phyloP scores from a whole-genome alignment of 2,113 vertebrate species.

The Pipa parva region DNA sequence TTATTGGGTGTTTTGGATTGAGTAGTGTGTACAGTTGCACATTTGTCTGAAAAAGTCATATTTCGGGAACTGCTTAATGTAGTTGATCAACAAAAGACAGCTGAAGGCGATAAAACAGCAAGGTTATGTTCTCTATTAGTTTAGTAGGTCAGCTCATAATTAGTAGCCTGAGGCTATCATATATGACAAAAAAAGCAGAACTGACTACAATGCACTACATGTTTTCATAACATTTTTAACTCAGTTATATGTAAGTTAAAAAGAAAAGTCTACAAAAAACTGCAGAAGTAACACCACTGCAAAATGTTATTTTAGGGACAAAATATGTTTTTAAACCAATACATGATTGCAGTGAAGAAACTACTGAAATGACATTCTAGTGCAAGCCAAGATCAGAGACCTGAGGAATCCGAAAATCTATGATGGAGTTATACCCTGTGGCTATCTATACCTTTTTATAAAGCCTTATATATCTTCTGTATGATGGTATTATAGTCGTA shows the following conservation, averaged over 20 bases:
- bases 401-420: no score
- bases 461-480: not conserved
- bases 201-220: no score
- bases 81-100: conserved; percentile 28
- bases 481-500: not conserved
- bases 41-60: conserved; percentile 28
- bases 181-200: conserved; percentile 23
- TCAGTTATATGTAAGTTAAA: no score
- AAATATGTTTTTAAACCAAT: no score
- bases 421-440: not conserved
- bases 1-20: no score
- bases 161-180: conserved; percentile 34
- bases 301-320: no score
- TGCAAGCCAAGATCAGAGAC: no score
- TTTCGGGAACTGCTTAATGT: conserved; percentile 32
- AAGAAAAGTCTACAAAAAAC: no score
- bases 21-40: not conserved
- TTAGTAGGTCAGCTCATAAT: conserved; percentile 42
- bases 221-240: no score
- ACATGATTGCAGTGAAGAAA: no score
- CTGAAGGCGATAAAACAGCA: conserved; percentile 29
- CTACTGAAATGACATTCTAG: no score
- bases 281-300: no score
- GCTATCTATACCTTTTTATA: not conserved
- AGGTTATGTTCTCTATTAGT: conserved; percentile 42